Conservation (phyloP, 2,113 vertebrate genomes). For the Eretmochelys imbricata region DNA sequence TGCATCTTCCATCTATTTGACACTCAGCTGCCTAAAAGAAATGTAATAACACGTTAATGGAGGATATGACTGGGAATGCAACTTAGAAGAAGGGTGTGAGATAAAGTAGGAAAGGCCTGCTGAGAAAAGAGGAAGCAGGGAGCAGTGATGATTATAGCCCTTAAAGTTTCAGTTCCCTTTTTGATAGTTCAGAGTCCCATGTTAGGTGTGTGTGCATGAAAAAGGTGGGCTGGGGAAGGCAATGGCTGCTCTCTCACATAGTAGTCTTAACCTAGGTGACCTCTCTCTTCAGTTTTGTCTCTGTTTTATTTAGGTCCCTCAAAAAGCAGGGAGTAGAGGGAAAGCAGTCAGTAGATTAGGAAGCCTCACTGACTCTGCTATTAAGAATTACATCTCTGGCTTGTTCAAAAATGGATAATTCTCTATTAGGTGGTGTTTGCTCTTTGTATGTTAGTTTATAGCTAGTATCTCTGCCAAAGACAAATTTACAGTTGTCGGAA, state of each 20-base stretch:
- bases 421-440: neutral
- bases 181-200: neutral
- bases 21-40: neutral
- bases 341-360: neutral
- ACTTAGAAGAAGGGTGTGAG: neutral
- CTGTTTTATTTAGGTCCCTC: neutral
- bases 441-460: constrained; percentile 24
- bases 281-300: neutral
- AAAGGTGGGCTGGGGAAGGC: neutral
- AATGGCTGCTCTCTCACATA: neutral
- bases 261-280: neutral
- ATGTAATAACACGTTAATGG: neutral
- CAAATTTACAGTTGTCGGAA: constrained; percentile 53
- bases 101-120: neutral
- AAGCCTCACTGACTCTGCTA: neutral
- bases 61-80: neutral
- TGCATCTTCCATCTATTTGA: neutral
- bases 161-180: neutral
- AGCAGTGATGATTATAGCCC: neutral
- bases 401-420: constrained; percentile 15
- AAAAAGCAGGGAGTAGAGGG: neutral
- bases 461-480: constrained; percentile 23
- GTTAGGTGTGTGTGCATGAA: neutral
- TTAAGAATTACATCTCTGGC: neutral
- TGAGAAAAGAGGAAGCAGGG: neutral